Percentiles rank a stretch among this genome's conserved stretches.
Conservation (phyloP, 2,888 invertebrate species). For the Hoplodrina ambigua region DNA sequence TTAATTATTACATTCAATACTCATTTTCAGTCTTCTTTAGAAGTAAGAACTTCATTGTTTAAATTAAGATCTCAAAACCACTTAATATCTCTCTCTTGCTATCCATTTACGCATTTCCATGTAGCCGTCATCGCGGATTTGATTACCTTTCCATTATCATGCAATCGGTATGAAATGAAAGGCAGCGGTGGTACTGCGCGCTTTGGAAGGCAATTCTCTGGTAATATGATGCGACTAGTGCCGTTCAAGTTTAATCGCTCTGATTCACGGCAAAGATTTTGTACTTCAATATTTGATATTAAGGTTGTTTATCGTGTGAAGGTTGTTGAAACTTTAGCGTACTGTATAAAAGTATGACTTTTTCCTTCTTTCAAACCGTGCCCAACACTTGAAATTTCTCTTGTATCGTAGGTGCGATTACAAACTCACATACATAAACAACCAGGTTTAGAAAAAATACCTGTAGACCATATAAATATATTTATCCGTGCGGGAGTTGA, state of each 20-base stretch:
- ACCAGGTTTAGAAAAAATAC: too few species aligned
- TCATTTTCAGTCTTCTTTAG: not conserved
- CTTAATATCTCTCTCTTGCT: conserved; percentile 39
- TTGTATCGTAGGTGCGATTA: too few species aligned
- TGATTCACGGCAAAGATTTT: conserved; percentile 62
- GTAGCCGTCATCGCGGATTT: conserved; percentile 68
- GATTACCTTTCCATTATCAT: conserved; percentile 78
- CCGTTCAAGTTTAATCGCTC: conserved; percentile 64
- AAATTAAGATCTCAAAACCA: conserved; percentile 32
- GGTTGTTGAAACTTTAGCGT: too few species aligned
- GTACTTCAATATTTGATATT: not conserved
- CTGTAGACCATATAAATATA: too few species aligned
- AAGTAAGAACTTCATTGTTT: conserved; percentile 43
- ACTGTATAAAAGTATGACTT: too few species aligned
- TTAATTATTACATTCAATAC: conserved; percentile 12
- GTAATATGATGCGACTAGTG: conserved; percentile 63
- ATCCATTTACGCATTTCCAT: conserved; percentile 61
- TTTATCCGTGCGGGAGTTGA: too few species aligned
- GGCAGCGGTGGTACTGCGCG: conserved; percentile 53
- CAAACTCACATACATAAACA: too few species aligned
- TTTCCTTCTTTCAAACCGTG: too few species aligned
- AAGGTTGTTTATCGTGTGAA: too few species aligned
- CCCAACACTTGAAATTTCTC: too few species aligned
- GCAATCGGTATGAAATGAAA: conserved; percentile 72
- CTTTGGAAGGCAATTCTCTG: conserved; percentile 59